Evolutionary conservation across 2,113 vertebrate species (phyloP).

Genomic region (Hirundichthys speculiger): DNA sequence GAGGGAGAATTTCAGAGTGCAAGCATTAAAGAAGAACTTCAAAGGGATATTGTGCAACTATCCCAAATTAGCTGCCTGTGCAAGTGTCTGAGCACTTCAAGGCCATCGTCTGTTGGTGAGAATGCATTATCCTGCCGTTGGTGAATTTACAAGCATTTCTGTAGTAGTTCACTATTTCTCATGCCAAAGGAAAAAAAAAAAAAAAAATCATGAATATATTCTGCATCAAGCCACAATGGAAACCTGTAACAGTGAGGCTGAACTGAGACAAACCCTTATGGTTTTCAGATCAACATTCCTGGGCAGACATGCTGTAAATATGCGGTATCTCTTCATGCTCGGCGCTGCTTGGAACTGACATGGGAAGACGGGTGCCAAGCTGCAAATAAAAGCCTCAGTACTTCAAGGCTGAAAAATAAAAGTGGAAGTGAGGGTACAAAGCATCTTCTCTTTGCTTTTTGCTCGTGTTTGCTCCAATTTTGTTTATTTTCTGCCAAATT

Average conservation of each 20-base stretch:
- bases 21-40: slow-evolving; percentile 61
- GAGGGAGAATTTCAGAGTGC: slow-evolving; percentile 25
- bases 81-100: slow-evolving; percentile 63
- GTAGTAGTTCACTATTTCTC: slow-evolving; percentile 41
- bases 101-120: slow-evolving; percentile 62
- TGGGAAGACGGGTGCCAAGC: slow-evolving; percentile 42
- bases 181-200: slow-evolving; percentile 45
- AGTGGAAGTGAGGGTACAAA: slow-evolving; percentile 19
- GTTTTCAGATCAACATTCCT: slow-evolving; percentile 72
- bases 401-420: slow-evolving; percentile 29
- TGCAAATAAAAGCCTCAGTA: slow-evolving; percentile 31
- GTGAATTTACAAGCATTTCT: slow-evolving; percentile 64
- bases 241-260: slow-evolving; percentile 33
- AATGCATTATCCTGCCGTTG: slow-evolving; percentile 68
- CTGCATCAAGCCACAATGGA: slow-evolving; percentile 41
- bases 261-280: slow-evolving; percentile 51
- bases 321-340: slow-evolving; percentile 55
- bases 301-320: slow-evolving; percentile 51
- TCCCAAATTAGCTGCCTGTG: slow-evolving; percentile 68
- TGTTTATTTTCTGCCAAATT: slow-evolving; percentile 2
- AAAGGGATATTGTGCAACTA: slow-evolving; percentile 69
- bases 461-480: slow-evolving; percentile 9
- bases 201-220: slow-evolving; percentile 36
- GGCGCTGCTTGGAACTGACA: slow-evolving; percentile 36
- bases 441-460: slow-evolving; percentile 5